Percentiles rank a stretch among this genome's conserved stretches.
phyloP scores from a whole-genome alignment of 1,140 invertebrate species.

The Antheraea pernyi region DNA sequence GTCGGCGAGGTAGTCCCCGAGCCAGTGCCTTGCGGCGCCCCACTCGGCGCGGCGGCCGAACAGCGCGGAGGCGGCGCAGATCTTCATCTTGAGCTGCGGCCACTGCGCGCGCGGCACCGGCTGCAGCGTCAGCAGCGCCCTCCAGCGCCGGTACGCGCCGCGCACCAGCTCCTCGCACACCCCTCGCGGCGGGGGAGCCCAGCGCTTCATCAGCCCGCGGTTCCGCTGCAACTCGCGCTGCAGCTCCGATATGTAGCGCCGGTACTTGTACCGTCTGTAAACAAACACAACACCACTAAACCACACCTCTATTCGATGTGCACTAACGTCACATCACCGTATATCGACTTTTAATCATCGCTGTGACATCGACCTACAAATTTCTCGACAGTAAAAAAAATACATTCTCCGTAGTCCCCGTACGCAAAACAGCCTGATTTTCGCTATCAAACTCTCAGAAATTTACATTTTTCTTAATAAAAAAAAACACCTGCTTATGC shows the following conservation, averaged over 20 bases:
- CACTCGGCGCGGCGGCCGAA: constrained; percentile 87
- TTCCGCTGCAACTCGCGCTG: constrained; percentile 44
- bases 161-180: constrained; percentile 81
- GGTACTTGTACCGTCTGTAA: constrained; percentile 87
- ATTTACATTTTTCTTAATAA: too few relatives aligned
- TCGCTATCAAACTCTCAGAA: too few relatives aligned
- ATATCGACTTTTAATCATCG: too few relatives aligned
- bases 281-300: neutral
- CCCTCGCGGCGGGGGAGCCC: constrained; percentile 87
- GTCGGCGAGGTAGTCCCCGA: constrained; percentile 93
- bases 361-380: too few relatives aligned
- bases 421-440: too few relatives aligned
- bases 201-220: constrained; percentile 66
- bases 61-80: constrained; percentile 89
- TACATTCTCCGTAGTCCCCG: too few relatives aligned
- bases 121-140: constrained; percentile 91
- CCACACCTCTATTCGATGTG: too few relatives aligned
- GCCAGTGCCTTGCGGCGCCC: constrained; percentile 92
- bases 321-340: too few relatives aligned
- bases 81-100: constrained; percentile 91
- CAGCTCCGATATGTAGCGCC: constrained; percentile 88
- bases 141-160: constrained; percentile 88
- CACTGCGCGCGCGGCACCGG: constrained; percentile 91
- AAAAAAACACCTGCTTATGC: too few relatives aligned
- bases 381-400: too few relatives aligned